These are phyloP conservation scores for Perithous albicinctus DNA, from an alignment of 2,888 invertebrate genomes.

Conservation along the genomic window DNA sequence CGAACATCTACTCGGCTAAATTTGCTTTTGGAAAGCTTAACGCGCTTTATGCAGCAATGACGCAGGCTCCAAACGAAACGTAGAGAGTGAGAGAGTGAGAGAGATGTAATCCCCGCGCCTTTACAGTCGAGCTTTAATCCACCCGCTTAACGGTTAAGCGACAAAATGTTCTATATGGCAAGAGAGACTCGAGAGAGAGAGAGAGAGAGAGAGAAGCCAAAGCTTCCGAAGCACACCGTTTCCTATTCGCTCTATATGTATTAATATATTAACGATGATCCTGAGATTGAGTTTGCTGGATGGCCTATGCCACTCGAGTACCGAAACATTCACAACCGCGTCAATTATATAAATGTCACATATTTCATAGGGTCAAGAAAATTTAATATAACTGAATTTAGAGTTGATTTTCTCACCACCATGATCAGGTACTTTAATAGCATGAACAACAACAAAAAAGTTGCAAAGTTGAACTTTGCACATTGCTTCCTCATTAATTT, in stretches of 20 bases:
- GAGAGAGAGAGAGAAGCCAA: not conserved
- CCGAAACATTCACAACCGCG: not conserved
- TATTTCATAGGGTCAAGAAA: too few species aligned
- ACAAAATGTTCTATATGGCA: constrained; percentile 47
- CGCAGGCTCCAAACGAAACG: constrained; percentile 3
- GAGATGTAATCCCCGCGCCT: constrained; percentile 63
- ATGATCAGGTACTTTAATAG: too few species aligned
- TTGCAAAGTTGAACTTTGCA: too few species aligned
- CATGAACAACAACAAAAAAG: too few species aligned
- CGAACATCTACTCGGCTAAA: constrained; percentile 64
- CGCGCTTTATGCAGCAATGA: constrained; percentile 32
- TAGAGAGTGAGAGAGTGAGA: too few species aligned
- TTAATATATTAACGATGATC: constrained; percentile 61
- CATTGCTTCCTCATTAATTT: too few species aligned
- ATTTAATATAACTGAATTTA: too few species aligned
- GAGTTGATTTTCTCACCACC: too few species aligned
- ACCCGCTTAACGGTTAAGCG: constrained; percentile 57
- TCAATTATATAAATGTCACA: not conserved
- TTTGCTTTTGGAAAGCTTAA: constrained; percentile 70
- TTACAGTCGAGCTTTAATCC: constrained; percentile 71
- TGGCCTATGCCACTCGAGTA: constrained; percentile 45
- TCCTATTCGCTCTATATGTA: constrained; percentile 36
- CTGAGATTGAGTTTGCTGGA: constrained; percentile 50
- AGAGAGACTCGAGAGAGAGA: constrained; percentile 14
- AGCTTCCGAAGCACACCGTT: constrained; percentile 23